A percentile compares a stretch with the other conserved stretches of the same genome.
Conservation (phyloP, 2,797 vertebrate genomes). For the Babyrousa celebensis region DNA sequence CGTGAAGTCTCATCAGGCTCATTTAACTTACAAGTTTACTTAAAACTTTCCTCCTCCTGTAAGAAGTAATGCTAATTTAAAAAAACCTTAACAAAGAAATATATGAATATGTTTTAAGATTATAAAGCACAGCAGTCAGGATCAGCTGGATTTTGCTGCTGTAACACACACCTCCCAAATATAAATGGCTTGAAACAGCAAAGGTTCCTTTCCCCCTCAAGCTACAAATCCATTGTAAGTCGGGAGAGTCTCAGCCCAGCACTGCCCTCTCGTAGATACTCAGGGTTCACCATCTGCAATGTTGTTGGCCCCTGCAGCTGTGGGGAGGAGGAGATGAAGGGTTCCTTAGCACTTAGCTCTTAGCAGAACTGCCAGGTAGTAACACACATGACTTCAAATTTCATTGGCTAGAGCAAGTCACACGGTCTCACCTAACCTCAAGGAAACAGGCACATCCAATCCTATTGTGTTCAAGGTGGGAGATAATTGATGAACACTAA, state of each 20-base stretch:
- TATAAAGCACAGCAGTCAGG: background rate
- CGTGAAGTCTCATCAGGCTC: background rate
- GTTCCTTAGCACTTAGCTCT: background rate
- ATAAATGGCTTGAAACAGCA: background rate
- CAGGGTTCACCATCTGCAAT: background rate
- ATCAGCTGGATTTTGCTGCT: constrained; percentile 36
- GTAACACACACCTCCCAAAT: background rate
- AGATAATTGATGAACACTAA: background rate
- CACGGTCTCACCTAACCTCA: background rate
- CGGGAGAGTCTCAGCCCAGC: background rate
- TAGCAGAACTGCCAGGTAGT: background rate
- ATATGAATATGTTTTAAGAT: background rate
- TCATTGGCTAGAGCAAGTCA: background rate
- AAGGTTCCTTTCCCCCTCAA: background rate
- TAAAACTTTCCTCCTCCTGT: background rate
- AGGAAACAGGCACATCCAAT: background rate
- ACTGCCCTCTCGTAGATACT: background rate
- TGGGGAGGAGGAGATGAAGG: background rate
- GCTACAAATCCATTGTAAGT: background rate
- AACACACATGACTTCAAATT: background rate
- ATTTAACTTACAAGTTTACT: background rate
- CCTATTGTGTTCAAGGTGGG: background rate
- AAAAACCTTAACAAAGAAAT: background rate
- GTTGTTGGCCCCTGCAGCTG: no score
- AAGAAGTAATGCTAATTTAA: background rate